Conservation (phyloP, 2,888 invertebrate genomes). For the Arenicola marina region DNA sequence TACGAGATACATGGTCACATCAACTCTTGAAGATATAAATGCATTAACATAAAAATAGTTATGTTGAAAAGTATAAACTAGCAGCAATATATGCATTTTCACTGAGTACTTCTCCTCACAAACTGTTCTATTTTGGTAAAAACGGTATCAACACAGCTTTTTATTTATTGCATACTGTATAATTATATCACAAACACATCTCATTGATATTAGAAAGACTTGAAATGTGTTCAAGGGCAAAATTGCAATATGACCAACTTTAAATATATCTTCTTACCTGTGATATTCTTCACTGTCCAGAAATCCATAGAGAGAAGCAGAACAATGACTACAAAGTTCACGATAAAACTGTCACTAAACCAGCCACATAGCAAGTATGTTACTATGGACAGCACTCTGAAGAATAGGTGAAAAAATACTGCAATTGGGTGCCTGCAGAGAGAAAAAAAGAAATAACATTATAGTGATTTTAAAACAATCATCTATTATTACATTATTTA, state of each 20-base stretch:
- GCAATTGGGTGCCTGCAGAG: constrained; percentile 76
- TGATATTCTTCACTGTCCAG: constrained; percentile 98
- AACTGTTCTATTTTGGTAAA: no score
- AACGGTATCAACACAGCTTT: no score
- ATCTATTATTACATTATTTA: neutral
- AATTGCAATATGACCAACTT: no score
- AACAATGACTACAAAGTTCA: constrained; percentile 90
- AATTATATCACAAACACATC: no score
- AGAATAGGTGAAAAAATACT: constrained; percentile 87
- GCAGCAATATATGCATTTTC: no score
- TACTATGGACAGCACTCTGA: constrained; percentile 76
- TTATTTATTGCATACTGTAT: no score
- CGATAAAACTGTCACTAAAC: constrained; percentile 91
- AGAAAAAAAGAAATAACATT: neutral
- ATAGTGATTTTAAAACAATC: neutral
- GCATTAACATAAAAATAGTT: no score
- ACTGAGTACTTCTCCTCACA: no score
- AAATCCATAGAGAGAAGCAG: constrained; percentile 95
- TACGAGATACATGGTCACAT: no score
- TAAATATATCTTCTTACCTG: constrained; percentile 67
- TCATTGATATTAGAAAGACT: no score
- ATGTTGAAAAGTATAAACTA: no score
- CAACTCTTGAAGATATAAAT: no score
- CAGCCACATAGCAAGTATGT: constrained; percentile 88
- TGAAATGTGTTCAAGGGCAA: neutral